Evolutionary conservation across 2,113 vertebrate genomes (phyloP), one percentile per base, ranked within the genome.

Genomic region (Tapirus terrestris): DNA sequence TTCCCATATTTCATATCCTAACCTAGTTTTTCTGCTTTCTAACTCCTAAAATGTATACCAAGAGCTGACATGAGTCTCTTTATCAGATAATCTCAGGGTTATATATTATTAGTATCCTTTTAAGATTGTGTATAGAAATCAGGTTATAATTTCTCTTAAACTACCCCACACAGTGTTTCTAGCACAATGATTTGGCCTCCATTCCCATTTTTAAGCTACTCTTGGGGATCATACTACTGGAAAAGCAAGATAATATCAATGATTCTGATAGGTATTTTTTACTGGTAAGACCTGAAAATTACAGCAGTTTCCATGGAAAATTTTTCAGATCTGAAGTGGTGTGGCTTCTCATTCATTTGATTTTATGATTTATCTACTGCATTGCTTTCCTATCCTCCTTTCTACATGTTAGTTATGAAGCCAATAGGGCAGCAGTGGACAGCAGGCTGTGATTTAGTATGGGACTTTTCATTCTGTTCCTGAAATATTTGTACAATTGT

Each of bases 111-210:
- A 45, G 6, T 88, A 94, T 76, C 23, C 51, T 9, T 56, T 63
- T 33, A 87, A 75, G 31, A 65, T 95, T 75, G 92, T 96, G 8
- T 60, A 36, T 60, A 80, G 31, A 33, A 63, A 93, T 93, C 29
- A 5, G 5, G 2, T 79, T 36, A 36, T 83, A 33, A 39, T 89
- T 92, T 91, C 9, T 73, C 67, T 75, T 95, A 63, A 61, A 39
- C 25, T 43, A 18, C 6, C 39, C 7, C 43, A 72, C 18, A 92
- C 39, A 77, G 11, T 61, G 2, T 83, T 91, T 58, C 39, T 33
- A 60, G 39, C 8, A 36, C 8, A 51, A 33, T 12, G 7, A 56
- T 77, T 83, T 90, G 29, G 5, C 17, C 27, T 82, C 21, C 45
- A 6, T 48, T 89, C 43, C 17, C 23, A 67, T 48, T 58, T 79